These are phyloP conservation scores for Sycophila texana DNA, from an alignment of 2,888 invertebrate genomes.

Conservation along the genomic window DNA sequence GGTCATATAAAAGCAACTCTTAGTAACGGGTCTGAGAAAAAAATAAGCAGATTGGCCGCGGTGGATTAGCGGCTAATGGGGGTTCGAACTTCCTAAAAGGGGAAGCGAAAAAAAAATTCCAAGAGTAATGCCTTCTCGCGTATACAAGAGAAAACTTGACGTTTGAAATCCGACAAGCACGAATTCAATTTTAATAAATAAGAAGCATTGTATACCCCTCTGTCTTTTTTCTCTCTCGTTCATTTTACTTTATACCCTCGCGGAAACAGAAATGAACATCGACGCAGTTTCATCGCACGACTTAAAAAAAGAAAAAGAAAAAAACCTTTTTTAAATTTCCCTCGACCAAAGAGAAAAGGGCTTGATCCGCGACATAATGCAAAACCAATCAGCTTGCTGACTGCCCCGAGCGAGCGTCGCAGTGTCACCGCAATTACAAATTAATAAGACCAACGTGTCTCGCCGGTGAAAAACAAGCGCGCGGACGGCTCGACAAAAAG, in stretches of 20 bases:
- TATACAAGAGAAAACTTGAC: constrained; percentile 5
- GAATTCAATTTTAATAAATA: not conserved
- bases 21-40: constrained; percentile 56
- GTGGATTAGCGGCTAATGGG: constrained; percentile 56
- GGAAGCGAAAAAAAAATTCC: constrained; percentile 35
- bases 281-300: not conserved
- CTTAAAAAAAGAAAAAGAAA: not conserved
- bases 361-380: constrained; percentile 25
- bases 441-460: constrained; percentile 45
- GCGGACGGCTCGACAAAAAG: not conserved
- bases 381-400: too few species aligned
- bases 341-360: not conserved
- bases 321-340: not conserved
- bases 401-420: too few species aligned
- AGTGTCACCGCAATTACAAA: constrained; percentile 46
- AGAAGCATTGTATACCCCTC: not conserved
- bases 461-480: constrained; percentile 9
- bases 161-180: constrained; percentile 1
- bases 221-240: too few species aligned
- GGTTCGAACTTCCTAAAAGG: constrained; percentile 17
- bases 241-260: too few species aligned
- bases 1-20: constrained; percentile 35
- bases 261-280: not conserved
- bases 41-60: constrained; percentile 60
- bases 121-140: constrained; percentile 25